Evolutionary conservation across 2,797 vertebrate genomes (phyloP).

Genomic region (Enteromius fasciolatus): DNA sequence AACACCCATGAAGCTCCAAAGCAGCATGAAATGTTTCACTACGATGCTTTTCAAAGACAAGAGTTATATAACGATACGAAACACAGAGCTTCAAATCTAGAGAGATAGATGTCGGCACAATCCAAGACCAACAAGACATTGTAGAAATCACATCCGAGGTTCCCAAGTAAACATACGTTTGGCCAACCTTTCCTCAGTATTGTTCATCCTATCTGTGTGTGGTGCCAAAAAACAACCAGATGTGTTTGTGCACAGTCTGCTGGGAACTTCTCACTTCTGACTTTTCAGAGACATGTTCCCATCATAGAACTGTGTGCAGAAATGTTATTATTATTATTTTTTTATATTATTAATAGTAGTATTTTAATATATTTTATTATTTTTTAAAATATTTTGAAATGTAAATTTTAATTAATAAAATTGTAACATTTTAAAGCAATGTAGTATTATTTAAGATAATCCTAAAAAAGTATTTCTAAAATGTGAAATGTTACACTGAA

Average conservation of each 20-base stretch:
- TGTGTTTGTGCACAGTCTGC: conserved; percentile 48
- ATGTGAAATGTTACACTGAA: no score
- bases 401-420: not conserved
- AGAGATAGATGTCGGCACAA: conserved; percentile 39
- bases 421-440: not conserved
- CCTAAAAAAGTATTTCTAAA: not conserved
- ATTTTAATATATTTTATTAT: no score
- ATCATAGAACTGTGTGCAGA: conserved; percentile 35
- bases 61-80: conserved; percentile 56
- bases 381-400: no score
- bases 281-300: conserved; percentile 42
- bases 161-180: conserved; percentile 54
- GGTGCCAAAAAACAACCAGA: conserved; percentile 44
- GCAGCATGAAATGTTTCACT: conserved; percentile 43
- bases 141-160: conserved; percentile 45
- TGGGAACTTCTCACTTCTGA: conserved; percentile 47
- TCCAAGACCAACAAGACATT: conserved; percentile 62
- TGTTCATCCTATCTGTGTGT: conserved; percentile 43
- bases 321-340: not conserved
- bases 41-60: conserved; percentile 49
- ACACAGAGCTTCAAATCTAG: conserved; percentile 49
- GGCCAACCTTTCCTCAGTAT: conserved; percentile 46
- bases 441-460: not conserved
- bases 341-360: not conserved
- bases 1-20: conserved; percentile 34